Percentiles rank a stretch among this genome's conserved stretches.
Evolutionary conservation across 2,888 invertebrate genomes (phyloP).

Genomic region (Nemotelus pantherinus): DNA sequence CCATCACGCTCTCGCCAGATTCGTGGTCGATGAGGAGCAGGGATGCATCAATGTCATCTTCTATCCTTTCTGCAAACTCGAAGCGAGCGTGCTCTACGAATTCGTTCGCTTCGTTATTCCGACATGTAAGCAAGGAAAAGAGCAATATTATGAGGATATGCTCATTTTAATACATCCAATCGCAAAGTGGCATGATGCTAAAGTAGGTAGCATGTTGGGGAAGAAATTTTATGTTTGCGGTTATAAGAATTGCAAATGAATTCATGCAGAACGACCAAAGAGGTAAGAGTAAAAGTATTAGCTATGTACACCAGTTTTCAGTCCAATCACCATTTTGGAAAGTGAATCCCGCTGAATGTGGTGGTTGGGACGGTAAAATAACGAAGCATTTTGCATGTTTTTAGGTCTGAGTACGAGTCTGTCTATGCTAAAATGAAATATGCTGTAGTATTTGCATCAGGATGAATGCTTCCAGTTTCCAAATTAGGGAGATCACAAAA

Average conservation of each 20-base stretch:
- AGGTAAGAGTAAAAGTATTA: background rate
- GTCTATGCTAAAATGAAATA: too few species aligned
- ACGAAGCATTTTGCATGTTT: too few species aligned
- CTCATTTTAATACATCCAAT: slow-evolving; percentile 12
- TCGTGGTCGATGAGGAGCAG: background rate
- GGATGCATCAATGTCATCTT: slow-evolving; percentile 17
- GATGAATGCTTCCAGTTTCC: too few species aligned
- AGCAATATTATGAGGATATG: background rate
- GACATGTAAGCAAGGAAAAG: background rate
- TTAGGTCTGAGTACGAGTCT: too few species aligned
- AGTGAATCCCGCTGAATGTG: too few species aligned
- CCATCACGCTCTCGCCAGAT: slow-evolving; percentile 15
- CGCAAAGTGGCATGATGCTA: background rate
- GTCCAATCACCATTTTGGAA: too few species aligned
- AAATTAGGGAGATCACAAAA: too few species aligned
- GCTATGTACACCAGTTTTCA: too few species aligned
- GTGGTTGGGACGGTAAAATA: too few species aligned
- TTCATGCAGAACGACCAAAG: slow-evolving; percentile 12
- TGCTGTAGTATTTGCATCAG: too few species aligned
- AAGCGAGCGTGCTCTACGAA: background rate
- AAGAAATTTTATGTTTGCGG: slow-evolving; percentile 41
- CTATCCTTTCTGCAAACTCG: background rate
- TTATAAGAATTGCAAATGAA: slow-evolving; percentile 44
- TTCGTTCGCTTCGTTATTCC: slow-evolving; percentile 1
- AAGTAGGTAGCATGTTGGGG: slow-evolving; percentile 11